Percentiles rank a stretch among this genome's conserved stretches.
Conservation (phyloP, 1,140 invertebrate genomes). For the Acromyrmex heyeri region DNA sequence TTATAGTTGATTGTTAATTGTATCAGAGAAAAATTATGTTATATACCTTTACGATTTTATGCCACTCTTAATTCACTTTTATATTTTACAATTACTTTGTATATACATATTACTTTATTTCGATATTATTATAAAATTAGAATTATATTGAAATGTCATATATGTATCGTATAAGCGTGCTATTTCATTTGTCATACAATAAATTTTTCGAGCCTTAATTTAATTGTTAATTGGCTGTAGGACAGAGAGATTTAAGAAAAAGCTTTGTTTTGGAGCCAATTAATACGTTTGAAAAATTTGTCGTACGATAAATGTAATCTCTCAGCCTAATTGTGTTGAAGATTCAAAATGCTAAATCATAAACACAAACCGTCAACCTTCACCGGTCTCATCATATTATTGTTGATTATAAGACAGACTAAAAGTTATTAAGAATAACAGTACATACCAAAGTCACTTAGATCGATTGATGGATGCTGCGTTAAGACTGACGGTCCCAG, state of each 20-base stretch:
- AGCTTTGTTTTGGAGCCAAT: too few relatives aligned
- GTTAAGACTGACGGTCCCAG: constrained; percentile 59
- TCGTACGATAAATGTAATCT: too few relatives aligned
- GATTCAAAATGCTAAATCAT: background rate
- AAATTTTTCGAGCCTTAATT: too few relatives aligned
- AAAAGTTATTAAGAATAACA: background rate
- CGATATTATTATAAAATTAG: background rate
- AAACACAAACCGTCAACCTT: background rate
- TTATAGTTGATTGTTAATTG: too few relatives aligned
- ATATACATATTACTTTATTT: background rate
- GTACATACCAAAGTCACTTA: constrained; percentile 69
- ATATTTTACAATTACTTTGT: background rate
- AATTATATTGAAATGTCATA: too few relatives aligned
- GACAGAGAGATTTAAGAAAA: too few relatives aligned
- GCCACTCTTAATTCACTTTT: background rate
- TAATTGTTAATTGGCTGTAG: too few relatives aligned
- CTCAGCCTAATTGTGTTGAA: background rate
- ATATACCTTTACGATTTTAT: too few relatives aligned
- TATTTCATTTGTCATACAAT: too few relatives aligned
- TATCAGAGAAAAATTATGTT: too few relatives aligned
- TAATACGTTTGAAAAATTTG: too few relatives aligned
- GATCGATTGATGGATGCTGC: constrained; percentile 66
- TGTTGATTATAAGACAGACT: background rate
- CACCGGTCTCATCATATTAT: background rate
- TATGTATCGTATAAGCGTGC: too few relatives aligned